Conservation (phyloP, 53 echinoderm and acorn worm species). For the Zoroaster sp. region DNA sequence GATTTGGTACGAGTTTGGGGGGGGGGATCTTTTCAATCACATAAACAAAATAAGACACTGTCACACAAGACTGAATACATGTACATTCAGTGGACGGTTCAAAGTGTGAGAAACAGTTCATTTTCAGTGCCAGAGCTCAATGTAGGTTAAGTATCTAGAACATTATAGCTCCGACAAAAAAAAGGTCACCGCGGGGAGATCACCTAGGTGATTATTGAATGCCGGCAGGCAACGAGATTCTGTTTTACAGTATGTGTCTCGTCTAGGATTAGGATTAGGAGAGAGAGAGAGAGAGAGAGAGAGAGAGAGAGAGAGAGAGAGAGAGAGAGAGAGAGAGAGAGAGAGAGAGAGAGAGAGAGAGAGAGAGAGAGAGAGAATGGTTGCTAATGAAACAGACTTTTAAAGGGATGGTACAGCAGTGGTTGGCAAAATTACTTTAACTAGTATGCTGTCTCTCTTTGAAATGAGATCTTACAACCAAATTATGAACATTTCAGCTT, state of each 20-base stretch:
- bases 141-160: slow-evolving; percentile 17
- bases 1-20: no score
- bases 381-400: no score
- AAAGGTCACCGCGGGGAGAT: background rate
- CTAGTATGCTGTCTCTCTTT: no score
- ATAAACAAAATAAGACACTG: no score
- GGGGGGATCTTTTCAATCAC: no score
- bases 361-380: no score
- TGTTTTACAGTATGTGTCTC: background rate
- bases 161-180: background rate
- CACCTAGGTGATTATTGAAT: slow-evolving; percentile 3
- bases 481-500: no score
- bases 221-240: background rate
- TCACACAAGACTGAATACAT: no score
- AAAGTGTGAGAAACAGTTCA: background rate
- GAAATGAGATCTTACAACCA: no score
- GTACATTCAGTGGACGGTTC: no score
- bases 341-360: background rate
- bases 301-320: background rate
- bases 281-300: background rate
- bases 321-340: background rate
- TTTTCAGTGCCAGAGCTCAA: background rate
- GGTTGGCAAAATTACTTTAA: no score
- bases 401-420: no score
- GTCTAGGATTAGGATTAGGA: background rate